Evolutionary conservation across 2,797 vertebrate species (phyloP), one percentile per base, ranked within the genome.

Genomic region (Sternotherus odoratus): DNA sequence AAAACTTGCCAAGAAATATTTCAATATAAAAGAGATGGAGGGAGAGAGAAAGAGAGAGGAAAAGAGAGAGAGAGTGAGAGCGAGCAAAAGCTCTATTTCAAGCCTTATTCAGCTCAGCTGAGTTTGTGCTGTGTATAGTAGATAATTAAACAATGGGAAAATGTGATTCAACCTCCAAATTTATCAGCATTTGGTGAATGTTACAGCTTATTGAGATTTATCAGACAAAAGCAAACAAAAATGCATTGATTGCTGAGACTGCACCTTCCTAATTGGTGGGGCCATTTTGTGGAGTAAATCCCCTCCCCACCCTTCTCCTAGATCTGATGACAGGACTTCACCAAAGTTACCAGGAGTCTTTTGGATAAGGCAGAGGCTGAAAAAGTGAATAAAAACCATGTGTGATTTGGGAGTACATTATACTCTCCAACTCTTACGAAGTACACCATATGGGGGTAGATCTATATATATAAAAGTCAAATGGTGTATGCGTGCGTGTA

Each of bases 21-120:
- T 95, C 93, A 15, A 3, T 82, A 87, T 85, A 85, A 95, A 93
- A 87, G 16, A 89, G 1, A 84, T 24, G 23, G 72, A 92, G 11
- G n/a, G 30, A 63, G 4, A n/a, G 15, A 57, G 12, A 57, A 5
- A 90, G 88, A 85, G 84, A 79, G 93, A 86, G 81, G n/a, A n/a
- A n/a, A n/a, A 63, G 30, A 63, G 4, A n/a, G 15, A 57, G 12
- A 57, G 6, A 90, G 88, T 87, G 84, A 79, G 93, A 86, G 81
- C n/a, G n/a, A n/a, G n/a, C n/a, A 43, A 72, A 23, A 86, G 39
- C 74, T 75, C 85, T 39, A 9, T 83, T 96, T 92, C 95, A 54
- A 56, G 49, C 90, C 94, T 94, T 93, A 81, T 93, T 96, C 57
- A 36, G 91, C 74, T 94, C 82, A 80, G 85, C 95, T 95, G 93